Percentiles rank a stretch among this genome's conserved stretches.
phyloP scores from a whole-genome alignment of 2,113 vertebrate species.

The Anseranas semipalmata region DNA sequence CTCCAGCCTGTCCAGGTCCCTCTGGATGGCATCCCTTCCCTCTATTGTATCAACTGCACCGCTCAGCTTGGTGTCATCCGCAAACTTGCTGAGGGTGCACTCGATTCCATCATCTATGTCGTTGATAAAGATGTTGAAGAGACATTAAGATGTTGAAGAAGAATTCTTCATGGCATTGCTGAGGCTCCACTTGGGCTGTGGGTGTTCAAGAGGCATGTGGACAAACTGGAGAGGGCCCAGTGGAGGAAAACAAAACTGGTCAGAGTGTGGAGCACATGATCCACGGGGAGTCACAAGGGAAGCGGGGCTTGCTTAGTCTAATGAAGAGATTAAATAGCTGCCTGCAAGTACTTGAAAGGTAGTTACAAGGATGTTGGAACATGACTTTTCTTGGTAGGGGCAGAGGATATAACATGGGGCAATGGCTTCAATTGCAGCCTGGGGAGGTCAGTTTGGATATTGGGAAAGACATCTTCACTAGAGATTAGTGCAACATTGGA shows the following conservation, averaged over 20 bases:
- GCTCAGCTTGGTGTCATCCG: too few relatives aligned
- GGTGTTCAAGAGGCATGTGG: neutral
- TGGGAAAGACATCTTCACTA: neutral
- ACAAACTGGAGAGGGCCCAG: neutral
- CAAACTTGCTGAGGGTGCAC: too few relatives aligned
- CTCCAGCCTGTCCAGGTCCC: too few relatives aligned
- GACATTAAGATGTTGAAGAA: too few relatives aligned
- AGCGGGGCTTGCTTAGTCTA: neutral
- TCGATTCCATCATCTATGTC: too few relatives aligned
- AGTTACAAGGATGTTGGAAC: neutral
- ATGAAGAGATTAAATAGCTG: neutral
- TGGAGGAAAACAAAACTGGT: neutral
- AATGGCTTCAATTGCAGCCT: neutral
- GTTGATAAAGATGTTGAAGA: too few relatives aligned
- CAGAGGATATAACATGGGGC: neutral
- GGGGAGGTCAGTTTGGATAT: neutral
- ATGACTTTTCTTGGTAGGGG: neutral
- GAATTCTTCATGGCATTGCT: neutral
- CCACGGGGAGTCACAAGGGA: neutral
- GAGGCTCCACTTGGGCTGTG: neutral
- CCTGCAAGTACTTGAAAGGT: neutral
- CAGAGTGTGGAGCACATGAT: neutral
- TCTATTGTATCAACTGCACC: too few relatives aligned
- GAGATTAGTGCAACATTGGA: neutral
- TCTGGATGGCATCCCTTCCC: too few relatives aligned